These are phyloP conservation scores for Agrochola macilenta DNA, from an alignment of 2,888 invertebrate species.

Conservation along the genomic window DNA sequence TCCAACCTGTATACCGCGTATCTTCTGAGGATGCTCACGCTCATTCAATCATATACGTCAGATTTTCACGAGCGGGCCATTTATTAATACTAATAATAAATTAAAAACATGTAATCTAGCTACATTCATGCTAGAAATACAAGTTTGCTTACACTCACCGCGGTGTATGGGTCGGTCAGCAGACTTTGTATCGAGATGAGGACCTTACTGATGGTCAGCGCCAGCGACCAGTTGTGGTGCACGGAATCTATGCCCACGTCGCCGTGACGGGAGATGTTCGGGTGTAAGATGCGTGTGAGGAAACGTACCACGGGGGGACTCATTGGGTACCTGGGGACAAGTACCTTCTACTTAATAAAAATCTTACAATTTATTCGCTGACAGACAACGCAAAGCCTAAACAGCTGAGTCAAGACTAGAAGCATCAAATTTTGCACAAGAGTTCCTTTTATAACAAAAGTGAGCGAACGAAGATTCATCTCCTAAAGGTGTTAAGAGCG, in stretches of 20 bases:
- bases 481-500: neutral
- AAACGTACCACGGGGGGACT: slow-evolving; percentile 97
- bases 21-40: neutral
- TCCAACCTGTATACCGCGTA: neutral
- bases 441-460: neutral
- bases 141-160: slow-evolving; percentile 88
- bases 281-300: slow-evolving; percentile 97
- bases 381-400: neutral
- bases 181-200: slow-evolving; percentile 96
- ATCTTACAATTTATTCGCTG: neutral
- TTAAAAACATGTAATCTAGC: slow-evolving; percentile 18
- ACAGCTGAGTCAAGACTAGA: neutral
- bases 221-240: slow-evolving; percentile 99
- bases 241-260: slow-evolving; percentile 99
- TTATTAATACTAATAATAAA: neutral
- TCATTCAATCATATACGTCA: neutral
- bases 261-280: slow-evolving; percentile 98
- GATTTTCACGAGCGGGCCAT: neutral
- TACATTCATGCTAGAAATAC: slow-evolving; percentile 25
- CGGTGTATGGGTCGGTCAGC: slow-evolving; percentile 97
- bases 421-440: neutral
- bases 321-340: slow-evolving; percentile 93
- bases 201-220: slow-evolving; percentile 97
- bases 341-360: neutral
- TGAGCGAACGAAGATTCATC: neutral